phyloP scores from a whole-genome alignment of 2,888 invertebrate species.

The Lymantria monacha region DNA sequence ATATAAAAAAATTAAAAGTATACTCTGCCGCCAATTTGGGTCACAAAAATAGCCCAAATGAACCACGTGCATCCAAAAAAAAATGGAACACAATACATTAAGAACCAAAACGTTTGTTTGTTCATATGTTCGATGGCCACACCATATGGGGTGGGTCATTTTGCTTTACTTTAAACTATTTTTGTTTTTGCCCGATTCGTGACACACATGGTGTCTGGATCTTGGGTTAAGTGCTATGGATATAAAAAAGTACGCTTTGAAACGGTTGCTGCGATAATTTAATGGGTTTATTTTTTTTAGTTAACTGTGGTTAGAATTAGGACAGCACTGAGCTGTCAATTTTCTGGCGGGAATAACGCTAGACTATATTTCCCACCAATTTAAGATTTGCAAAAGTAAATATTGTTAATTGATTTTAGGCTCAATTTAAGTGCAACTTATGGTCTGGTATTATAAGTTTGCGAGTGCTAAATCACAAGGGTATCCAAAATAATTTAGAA shows the following conservation, averaged over 20 bases:
- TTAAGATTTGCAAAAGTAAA: not conserved
- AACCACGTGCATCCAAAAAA: constrained; percentile 25
- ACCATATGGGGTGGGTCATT: constrained; percentile 46
- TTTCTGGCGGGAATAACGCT: not conserved
- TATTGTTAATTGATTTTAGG: too few species aligned
- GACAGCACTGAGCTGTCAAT: not conserved
- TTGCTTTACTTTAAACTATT: constrained; percentile 26
- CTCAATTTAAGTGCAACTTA: too few species aligned
- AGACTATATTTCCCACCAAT: not conserved
- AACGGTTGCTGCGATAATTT: not conserved
- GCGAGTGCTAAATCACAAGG: too few species aligned
- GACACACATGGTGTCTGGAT: constrained; percentile 41
- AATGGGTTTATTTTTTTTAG: too few species aligned
- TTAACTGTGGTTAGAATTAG: not conserved
- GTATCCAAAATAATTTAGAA: too few species aligned
- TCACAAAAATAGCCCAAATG: constrained; percentile 12
- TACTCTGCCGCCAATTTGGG: constrained; percentile 6
- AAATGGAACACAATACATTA: constrained; percentile 23
- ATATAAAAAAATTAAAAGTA: not conserved
- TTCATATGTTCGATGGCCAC: constrained; percentile 44
- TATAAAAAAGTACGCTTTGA: constrained; percentile 15
- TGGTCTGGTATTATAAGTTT: too few species aligned
- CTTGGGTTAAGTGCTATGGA: constrained; percentile 7
- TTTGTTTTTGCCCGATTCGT: constrained; percentile 37
- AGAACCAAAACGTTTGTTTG: constrained; percentile 41